A percentile compares a stretch with the other conserved stretches of the same genome.
These are phyloP conservation scores for Silurus lanzhouensis DNA, from an alignment of 2,797 vertebrate genomes.

Conservation along the genomic window DNA sequence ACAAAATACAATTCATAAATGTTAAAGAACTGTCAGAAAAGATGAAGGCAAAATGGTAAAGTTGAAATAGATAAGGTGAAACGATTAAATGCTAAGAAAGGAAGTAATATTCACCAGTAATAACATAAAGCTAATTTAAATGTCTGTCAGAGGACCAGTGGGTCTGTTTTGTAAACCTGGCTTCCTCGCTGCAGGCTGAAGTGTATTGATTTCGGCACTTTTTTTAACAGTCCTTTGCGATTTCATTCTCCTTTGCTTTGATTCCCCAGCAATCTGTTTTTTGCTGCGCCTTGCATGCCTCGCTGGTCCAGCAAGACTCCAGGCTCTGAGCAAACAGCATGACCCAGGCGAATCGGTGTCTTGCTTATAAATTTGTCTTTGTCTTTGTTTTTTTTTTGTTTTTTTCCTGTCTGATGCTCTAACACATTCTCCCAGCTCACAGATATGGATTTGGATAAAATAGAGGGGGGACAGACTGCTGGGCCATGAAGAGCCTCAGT, in stretches of 20 bases:
- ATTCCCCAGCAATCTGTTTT: constrained; percentile 54
- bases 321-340: constrained; percentile 36
- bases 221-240: constrained; percentile 57
- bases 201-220: constrained; percentile 47
- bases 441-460: constrained; percentile 52
- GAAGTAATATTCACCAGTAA: not conserved
- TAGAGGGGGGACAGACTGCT: constrained; percentile 34
- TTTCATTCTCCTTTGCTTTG: constrained; percentile 42
- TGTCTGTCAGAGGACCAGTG: constrained; percentile 38
- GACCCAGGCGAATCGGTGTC: constrained; percentile 39
- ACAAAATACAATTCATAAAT: not conserved
- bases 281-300: constrained; percentile 47
- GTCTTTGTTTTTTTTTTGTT: constrained; percentile 45
- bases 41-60: not conserved
- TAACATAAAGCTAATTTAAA: constrained; percentile 50
- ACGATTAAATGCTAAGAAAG: constrained; percentile 32
- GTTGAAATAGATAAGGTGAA: constrained; percentile 26
- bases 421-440: constrained; percentile 40
- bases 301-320: constrained; percentile 43
- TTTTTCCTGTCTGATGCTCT: constrained; percentile 25
- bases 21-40: not conserved
- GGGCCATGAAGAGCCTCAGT: constrained; percentile 59
- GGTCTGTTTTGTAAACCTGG: constrained; percentile 35
- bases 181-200: constrained; percentile 26
- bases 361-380: constrained; percentile 56